Evolutionary conservation across 1,140 invertebrate species (phyloP).

Genomic region (Apis laboriosa): DNA sequence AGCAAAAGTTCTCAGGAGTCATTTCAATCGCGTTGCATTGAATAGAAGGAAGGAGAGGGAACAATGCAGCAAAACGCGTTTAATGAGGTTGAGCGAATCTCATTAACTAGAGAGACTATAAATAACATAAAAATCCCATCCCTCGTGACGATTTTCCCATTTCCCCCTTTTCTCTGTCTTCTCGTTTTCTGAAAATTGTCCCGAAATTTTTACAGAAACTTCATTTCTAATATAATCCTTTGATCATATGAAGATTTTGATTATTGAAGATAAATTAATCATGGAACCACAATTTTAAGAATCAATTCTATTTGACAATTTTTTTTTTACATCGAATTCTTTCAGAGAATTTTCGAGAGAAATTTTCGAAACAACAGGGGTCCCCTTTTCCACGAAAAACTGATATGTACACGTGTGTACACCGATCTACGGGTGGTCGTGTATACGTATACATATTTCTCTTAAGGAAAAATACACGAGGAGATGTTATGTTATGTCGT

Average conservation of each 20-base stretch:
- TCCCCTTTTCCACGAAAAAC: neutral
- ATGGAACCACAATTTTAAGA: too few species aligned
- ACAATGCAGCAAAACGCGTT: neutral
- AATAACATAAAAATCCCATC: neutral
- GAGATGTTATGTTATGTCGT: conserved; percentile 41
- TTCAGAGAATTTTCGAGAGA: neutral
- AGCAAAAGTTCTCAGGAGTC: neutral
- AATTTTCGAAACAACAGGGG: conserved; percentile 7
- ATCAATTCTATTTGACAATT: too few species aligned
- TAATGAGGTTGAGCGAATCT: neutral
- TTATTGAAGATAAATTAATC: too few species aligned
- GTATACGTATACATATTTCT: conserved; percentile 10
- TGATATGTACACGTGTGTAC: conserved; percentile 42
- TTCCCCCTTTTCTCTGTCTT: too few species aligned
- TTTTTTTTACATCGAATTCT: too few species aligned
- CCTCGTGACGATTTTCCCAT: too few species aligned
- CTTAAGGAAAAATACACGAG: conserved; percentile 25
- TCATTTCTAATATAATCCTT: too few species aligned
- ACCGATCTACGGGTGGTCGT: conserved; percentile 59
- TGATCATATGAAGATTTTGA: too few species aligned
- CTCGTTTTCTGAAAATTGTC: too few species aligned
- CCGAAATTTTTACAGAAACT: too few species aligned
- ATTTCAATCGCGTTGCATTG: neutral
- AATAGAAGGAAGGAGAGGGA: neutral
- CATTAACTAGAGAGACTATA: neutral